A percentile compares a stretch with the other conserved stretches of the same genome.
These are phyloP conservation scores for Xylota sylvarum DNA, from an alignment of 2,888 invertebrate genomes.

Conservation along the genomic window DNA sequence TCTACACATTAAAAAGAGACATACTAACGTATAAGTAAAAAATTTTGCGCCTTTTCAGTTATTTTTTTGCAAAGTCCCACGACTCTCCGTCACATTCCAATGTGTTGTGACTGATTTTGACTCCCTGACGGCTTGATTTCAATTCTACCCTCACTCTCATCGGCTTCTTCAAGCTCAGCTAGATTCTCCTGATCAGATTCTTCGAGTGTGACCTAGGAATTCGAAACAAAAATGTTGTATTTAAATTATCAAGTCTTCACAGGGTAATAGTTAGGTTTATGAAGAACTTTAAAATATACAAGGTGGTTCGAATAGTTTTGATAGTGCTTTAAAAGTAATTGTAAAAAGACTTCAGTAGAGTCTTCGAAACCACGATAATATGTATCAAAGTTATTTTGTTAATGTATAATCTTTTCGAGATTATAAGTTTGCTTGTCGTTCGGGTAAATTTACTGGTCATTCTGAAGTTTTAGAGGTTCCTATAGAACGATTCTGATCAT, in stretches of 20 bases:
- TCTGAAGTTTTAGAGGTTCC: too few relatives aligned
- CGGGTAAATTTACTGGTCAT: too few relatives aligned
- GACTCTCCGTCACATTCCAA: conserved; percentile 97
- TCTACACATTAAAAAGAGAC: conserved; percentile 73
- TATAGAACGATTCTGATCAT: too few relatives aligned
- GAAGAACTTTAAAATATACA: too few relatives aligned
- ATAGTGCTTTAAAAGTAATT: too few relatives aligned
- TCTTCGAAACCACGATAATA: too few relatives aligned
- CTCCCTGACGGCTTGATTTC: conserved; percentile 84
- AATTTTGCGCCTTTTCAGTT: conserved; percentile 94
- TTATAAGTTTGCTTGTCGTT: too few relatives aligned
- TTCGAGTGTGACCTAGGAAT: conserved; percentile 91
- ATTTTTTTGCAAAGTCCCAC: conserved; percentile 95
- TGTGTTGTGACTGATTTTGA: conserved; percentile 86
- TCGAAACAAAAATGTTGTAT: not conserved
- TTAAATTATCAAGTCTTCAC: not conserved
- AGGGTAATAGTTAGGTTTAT: too few relatives aligned
- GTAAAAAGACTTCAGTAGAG: too few relatives aligned
- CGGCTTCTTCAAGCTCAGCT: conserved; percentile 89
- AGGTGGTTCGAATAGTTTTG: too few relatives aligned
- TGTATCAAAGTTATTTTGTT: too few relatives aligned
- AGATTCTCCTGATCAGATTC: conserved; percentile 86
- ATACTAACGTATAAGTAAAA: conserved; percentile 93
- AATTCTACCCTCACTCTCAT: conserved; percentile 83
- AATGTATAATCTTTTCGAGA: too few relatives aligned